These are phyloP conservation scores for Phrixothrix hirtus DNA, from an alignment of 2,888 invertebrate species.

Conservation along the genomic window DNA sequence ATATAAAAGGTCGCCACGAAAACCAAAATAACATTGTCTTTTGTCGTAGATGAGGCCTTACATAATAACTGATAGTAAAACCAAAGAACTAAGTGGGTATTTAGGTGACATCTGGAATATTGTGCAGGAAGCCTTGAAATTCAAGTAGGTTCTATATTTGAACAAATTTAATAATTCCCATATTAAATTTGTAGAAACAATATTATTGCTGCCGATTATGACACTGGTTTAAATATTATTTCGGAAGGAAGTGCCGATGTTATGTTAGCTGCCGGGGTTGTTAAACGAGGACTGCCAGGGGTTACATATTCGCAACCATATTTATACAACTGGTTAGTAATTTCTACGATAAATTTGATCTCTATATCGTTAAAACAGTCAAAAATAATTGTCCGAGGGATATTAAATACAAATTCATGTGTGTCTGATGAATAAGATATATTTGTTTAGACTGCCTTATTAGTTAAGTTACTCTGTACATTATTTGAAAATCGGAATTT, in stretches of 20 bases:
- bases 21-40: too few species aligned
- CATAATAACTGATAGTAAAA: slow-evolving; percentile 41
- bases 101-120: slow-evolving; percentile 55
- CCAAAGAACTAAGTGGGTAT: slow-evolving; percentile 49
- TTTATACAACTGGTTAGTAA: slow-evolving; percentile 47
- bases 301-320: slow-evolving; percentile 49
- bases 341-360: background rate
- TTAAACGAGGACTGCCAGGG: slow-evolving; percentile 38
- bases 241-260: slow-evolving; percentile 45
- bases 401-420: background rate
- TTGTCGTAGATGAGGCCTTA: slow-evolving; percentile 55
- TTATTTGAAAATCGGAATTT: too few species aligned
- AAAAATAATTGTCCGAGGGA: too few species aligned
- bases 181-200: slow-evolving; percentile 36
- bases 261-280: slow-evolving; percentile 46
- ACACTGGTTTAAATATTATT: slow-evolving; percentile 41
- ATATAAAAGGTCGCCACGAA: too few species aligned
- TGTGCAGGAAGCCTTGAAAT: slow-evolving; percentile 48
- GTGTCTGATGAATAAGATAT: too few species aligned
- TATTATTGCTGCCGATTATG: slow-evolving; percentile 41
- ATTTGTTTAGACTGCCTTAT: too few species aligned
- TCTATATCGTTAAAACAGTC: slow-evolving; percentile 6
- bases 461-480: too few species aligned
- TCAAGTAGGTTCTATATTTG: slow-evolving; percentile 45
- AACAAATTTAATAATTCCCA: slow-evolving; percentile 1